phyloP scores from a whole-genome alignment of 2,888 invertebrate genomes.

The Tupiocoris notatus region DNA sequence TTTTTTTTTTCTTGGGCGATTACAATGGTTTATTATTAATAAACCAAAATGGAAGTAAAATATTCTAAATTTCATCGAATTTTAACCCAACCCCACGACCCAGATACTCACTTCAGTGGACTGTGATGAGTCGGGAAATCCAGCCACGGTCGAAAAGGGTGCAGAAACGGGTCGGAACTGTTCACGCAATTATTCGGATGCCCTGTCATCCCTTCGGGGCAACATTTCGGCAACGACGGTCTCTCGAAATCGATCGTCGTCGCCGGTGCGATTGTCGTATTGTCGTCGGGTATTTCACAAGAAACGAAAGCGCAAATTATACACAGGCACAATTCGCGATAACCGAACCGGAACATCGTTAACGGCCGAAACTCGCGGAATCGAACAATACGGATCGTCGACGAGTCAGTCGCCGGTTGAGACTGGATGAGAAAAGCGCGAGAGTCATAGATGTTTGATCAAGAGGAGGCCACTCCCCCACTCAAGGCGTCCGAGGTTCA shows the following conservation, averaged over 20 bases:
- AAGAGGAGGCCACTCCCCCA: not conserved
- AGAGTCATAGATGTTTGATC: not conserved
- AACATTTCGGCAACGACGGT: slow-evolving; percentile 31
- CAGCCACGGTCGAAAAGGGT: slow-evolving; percentile 24
- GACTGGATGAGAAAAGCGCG: not conserved
- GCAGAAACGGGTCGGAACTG: slow-evolving; percentile 15
- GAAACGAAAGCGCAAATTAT: not conserved
- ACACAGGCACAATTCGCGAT: not conserved
- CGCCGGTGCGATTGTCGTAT: not conserved
- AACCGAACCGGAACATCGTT: not conserved
- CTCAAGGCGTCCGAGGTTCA: not conserved
- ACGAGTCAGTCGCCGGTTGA: not conserved
- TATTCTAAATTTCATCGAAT: too few species aligned
- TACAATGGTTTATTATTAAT: too few species aligned
- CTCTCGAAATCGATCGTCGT: not conserved
- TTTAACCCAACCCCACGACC: too few species aligned
- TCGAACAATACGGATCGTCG: not conserved
- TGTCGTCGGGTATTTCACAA: too few species aligned
- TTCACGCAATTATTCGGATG: not conserved
- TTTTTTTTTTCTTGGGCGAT: too few species aligned
- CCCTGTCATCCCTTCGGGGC: slow-evolving; percentile 35
- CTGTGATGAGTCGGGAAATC: not conserved
- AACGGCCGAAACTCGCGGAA: not conserved
- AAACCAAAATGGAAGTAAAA: too few species aligned
- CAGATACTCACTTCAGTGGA: slow-evolving; percentile 4